Conservation (phyloP, 2,113 vertebrate genomes). For the Actenoides lindsayi region DNA sequence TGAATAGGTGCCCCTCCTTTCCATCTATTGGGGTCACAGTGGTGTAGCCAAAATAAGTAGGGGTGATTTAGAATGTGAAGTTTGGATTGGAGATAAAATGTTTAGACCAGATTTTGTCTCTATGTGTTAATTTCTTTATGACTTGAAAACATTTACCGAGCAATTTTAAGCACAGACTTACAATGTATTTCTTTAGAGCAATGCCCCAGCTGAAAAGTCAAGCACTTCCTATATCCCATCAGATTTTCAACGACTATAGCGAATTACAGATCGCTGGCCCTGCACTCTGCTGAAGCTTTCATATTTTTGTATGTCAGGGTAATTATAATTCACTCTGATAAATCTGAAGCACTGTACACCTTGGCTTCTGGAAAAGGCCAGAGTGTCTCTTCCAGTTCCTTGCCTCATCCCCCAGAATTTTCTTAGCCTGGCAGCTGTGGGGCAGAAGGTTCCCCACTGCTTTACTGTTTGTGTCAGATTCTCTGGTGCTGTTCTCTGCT, state of each 20-base stretch:
- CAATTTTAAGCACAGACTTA: background rate
- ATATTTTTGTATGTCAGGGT: background rate
- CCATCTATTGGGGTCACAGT: background rate
- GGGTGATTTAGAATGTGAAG: background rate
- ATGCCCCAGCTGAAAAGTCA: background rate
- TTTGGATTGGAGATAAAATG: slow-evolving; percentile 5
- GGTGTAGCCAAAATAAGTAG: background rate
- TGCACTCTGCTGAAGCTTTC: background rate
- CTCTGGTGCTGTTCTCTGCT: background rate
- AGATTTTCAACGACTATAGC: background rate
- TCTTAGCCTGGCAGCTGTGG: background rate
- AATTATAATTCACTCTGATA: background rate
- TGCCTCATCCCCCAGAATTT: background rate
- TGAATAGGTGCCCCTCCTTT: background rate
- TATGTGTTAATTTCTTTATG: slow-evolving; percentile 29
- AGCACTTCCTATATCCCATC: background rate
- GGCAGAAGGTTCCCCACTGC: background rate
- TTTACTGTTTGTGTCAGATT: background rate
- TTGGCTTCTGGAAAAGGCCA: background rate
- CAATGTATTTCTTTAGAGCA: background rate
- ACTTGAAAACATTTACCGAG: background rate
- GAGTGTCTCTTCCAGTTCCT: background rate
- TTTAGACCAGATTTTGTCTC: slow-evolving; percentile 20
- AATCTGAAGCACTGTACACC: background rate
- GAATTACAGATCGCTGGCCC: background rate